phyloP scores from a whole-genome alignment of 2,888 invertebrate genomes.

The Luffia ferchaultella region DNA sequence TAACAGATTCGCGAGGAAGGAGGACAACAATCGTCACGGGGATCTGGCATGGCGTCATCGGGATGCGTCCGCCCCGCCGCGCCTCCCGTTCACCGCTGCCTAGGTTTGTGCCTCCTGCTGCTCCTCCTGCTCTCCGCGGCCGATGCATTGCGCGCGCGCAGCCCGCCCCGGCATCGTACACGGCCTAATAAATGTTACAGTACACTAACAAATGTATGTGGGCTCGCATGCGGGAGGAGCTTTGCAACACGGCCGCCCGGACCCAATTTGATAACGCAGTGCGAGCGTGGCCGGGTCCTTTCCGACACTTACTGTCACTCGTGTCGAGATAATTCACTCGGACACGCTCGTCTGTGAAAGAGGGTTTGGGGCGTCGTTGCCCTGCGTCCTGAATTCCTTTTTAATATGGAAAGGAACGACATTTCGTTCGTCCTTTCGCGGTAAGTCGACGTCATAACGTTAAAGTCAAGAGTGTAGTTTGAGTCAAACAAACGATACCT shows the following conservation, averaged over 20 bases:
- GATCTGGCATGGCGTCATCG: constrained; percentile 19
- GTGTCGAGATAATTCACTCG: background rate
- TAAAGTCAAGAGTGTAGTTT: no score
- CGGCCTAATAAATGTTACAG: constrained; percentile 18
- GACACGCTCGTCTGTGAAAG: background rate
- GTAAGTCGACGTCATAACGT: no score
- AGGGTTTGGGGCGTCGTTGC: background rate
- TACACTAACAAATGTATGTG: constrained; percentile 29
- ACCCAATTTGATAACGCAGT: background rate
- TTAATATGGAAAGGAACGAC: no score
- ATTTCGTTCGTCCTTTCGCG: no score
- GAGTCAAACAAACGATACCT: no score
- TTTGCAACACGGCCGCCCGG: background rate
- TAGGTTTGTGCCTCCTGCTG: constrained; percentile 62
- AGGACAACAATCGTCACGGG: constrained; percentile 18
- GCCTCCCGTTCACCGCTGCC: constrained; percentile 42
- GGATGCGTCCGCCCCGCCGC: constrained; percentile 44
- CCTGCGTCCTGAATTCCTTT: no score
- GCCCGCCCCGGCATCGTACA: constrained; percentile 7
- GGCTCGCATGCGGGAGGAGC: background rate
- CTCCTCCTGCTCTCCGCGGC: constrained; percentile 39
- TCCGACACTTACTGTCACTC: background rate
- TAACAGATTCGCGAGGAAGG: constrained; percentile 55
- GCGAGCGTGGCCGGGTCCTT: background rate
- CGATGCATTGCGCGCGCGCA: constrained; percentile 24